These are phyloP conservation scores for Hypotaenidia okinawae DNA, from an alignment of 2,797 vertebrate genomes.

Conservation along the genomic window DNA sequence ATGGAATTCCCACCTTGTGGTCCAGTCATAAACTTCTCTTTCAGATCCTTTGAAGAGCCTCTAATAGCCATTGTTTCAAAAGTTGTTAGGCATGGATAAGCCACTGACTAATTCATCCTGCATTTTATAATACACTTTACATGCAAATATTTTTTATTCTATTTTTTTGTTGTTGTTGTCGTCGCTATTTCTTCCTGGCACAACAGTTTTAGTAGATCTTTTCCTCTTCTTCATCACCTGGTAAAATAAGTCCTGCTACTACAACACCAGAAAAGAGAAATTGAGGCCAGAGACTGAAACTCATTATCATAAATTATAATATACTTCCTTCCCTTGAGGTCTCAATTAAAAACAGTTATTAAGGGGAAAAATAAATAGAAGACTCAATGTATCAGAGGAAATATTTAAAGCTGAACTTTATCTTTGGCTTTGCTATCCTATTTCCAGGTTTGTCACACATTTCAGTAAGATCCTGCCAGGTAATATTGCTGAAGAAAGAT, in stretches of 20 bases:
- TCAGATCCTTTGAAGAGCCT: neutral
- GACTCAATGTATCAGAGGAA: neutral
- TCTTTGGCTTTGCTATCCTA: neutral
- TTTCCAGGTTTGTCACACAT: neutral
- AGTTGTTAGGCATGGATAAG: neutral
- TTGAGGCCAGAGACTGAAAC: slow-evolving; percentile 7
- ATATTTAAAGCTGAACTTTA: neutral
- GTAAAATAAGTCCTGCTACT: neutral
- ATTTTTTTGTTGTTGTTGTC: neutral
- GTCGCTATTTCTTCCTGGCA: neutral
- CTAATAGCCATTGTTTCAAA: neutral
- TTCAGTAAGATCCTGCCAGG: neutral
- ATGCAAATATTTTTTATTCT: neutral
- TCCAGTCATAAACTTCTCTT: neutral
- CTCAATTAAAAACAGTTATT: slow-evolving; percentile 12
- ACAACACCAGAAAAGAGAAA: slow-evolving; percentile 5
- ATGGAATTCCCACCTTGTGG: neutral
- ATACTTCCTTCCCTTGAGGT: neutral
- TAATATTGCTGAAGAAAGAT: neutral
- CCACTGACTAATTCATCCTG: neutral
- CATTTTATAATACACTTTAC: neutral
- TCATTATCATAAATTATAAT: slow-evolving; percentile 58
- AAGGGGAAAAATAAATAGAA: too few relatives aligned
- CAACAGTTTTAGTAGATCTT: neutral
- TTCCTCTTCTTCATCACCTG: neutral